These are phyloP conservation scores for Dinomys branickii DNA, from an alignment of 2,113 vertebrate genomes.

Conservation along the genomic window DNA sequence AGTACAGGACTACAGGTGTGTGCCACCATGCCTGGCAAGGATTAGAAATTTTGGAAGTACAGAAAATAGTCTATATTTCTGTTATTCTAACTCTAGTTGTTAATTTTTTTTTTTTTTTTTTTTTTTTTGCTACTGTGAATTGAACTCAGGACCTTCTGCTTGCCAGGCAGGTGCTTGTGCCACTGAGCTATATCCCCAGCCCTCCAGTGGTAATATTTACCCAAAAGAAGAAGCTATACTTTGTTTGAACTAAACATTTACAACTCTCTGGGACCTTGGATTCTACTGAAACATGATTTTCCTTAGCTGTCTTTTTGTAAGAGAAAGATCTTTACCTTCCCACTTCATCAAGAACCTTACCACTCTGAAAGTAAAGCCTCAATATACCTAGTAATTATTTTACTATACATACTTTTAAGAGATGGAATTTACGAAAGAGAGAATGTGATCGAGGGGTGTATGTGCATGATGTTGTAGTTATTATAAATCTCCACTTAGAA, in stretches of 20 bases:
- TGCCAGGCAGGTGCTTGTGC: too few species aligned
- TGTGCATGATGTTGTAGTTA: not conserved
- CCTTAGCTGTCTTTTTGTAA: not conserved
- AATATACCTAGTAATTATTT: not conserved
- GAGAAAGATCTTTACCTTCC: not conserved
- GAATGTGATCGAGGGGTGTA: not conserved
- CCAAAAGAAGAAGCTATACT: not conserved
- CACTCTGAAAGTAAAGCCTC: not conserved
- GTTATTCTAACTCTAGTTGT: not conserved
- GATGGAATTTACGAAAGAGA: not conserved
- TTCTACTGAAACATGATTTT: slow-evolving; percentile 31
- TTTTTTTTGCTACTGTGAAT: too few species aligned
- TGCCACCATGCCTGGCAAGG: not conserved
- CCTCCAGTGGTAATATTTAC: not conserved
- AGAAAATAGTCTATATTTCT: not conserved
- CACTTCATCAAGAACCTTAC: not conserved
- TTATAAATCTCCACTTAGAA: not conserved
- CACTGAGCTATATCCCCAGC: too few species aligned
- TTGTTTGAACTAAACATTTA: slow-evolving; percentile 18
- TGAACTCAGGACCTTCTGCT: too few species aligned
- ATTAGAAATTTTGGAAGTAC: slow-evolving; percentile 17
- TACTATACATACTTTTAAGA: not conserved
- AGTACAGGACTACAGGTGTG: not conserved
- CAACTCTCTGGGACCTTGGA: not conserved
- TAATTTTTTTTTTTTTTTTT: not conserved